These are phyloP conservation scores for Pantherophis guttatus DNA, from an alignment of 2,113 vertebrate genomes.

Conservation along the genomic window DNA sequence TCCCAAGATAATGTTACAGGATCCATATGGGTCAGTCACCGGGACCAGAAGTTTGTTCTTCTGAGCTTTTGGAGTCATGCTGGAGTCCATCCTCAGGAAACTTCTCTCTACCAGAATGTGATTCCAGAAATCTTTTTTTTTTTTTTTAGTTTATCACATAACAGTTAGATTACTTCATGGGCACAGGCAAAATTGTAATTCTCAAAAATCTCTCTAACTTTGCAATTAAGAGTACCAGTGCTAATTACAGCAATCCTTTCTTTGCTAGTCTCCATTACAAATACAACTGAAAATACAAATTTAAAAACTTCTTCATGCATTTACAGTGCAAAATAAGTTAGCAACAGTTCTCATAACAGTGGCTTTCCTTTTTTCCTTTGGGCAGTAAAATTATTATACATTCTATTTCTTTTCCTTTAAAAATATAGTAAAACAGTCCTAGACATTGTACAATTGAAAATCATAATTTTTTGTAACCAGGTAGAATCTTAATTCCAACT, in stretches of 20 bases:
- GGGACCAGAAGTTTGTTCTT: not conserved
- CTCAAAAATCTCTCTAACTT: not conserved
- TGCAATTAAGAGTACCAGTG: not conserved
- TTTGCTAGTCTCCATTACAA: not conserved
- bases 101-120: not conserved
- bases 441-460: not conserved
- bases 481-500: not conserved
- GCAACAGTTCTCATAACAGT: not conserved
- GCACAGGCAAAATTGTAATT: not conserved
- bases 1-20: not conserved
- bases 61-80: not conserved
- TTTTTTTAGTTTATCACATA: not conserved
- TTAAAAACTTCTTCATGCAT: not conserved
- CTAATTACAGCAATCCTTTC: not conserved
- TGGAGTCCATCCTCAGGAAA: not conserved
- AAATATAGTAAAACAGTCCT: not conserved
- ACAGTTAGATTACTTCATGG: not conserved
- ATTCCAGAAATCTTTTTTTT: too few species aligned
- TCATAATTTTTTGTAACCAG: not conserved
- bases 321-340: not conserved
- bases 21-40: not conserved
- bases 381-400: not conserved
- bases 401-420: not conserved
- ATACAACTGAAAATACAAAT: not conserved
- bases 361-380: not conserved